These are phyloP conservation scores for Hormaphis cornu DNA, from an alignment of 1,140 invertebrate genomes.

Conservation along the genomic window DNA sequence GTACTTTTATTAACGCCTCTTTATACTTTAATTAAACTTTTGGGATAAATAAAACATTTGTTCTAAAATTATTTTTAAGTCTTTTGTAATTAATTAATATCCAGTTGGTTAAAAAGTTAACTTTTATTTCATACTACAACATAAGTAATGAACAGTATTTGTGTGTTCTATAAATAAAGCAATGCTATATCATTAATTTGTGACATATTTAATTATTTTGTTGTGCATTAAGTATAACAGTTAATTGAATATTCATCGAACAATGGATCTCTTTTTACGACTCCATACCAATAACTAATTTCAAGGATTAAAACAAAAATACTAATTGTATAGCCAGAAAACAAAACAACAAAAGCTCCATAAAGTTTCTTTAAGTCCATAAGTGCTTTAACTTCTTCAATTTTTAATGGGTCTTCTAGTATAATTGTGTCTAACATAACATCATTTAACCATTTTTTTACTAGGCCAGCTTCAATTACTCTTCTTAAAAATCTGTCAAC, in stretches of 20 bases:
- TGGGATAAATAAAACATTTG: neutral
- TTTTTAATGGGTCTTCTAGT: slow-evolving; percentile 43
- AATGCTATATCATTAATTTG: neutral
- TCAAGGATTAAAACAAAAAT: slow-evolving; percentile 51
- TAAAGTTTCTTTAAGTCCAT: slow-evolving; percentile 67
- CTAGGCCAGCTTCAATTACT: slow-evolving; percentile 62
- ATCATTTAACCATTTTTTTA: slow-evolving; percentile 69
- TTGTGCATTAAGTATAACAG: neutral
- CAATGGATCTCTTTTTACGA: slow-evolving; percentile 55
- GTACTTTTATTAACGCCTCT: neutral
- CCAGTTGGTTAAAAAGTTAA: neutral
- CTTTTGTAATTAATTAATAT: neutral
- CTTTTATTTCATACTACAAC: neutral
- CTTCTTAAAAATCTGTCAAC: slow-evolving; percentile 56
- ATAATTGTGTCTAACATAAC: slow-evolving; percentile 51
- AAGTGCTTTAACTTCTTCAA: slow-evolving; percentile 53
- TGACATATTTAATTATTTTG: neutral
- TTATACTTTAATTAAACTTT: neutral
- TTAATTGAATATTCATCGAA: slow-evolving; percentile 58
- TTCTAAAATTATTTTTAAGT: neutral
- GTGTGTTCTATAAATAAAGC: neutral
- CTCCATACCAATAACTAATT: slow-evolving; percentile 54
- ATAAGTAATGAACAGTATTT: neutral
- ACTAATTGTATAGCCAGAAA: slow-evolving; percentile 56
- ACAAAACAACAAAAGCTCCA: slow-evolving; percentile 60